Evolutionary conservation across 2,113 vertebrate genomes (phyloP), one percentile per base, ranked within the genome.

Genomic region (Desmodus rotundus): DNA sequence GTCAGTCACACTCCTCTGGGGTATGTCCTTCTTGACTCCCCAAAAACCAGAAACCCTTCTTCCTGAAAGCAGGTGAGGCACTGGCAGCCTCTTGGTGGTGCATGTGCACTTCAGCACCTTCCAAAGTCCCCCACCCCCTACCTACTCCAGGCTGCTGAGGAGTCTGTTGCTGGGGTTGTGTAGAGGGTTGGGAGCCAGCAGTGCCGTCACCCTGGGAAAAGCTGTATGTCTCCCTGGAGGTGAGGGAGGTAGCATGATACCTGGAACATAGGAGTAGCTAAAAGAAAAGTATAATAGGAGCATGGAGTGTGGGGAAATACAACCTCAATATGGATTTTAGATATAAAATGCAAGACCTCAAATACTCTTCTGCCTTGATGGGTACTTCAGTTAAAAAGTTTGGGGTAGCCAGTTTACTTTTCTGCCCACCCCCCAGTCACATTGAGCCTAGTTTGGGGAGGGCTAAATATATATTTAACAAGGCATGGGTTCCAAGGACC

Each of bases 21-120:
- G 41, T 38, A 73, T 96, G 3, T 84, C 15, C 22, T 85, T 94
- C 95, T 90, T 15, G 67, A 65, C 84, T 85, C 88, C 41, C 72
- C 38, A 81, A 82, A 87, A n/a, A 33, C 52, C 90, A 38, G 86
- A 81, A 96, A 58, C 58, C 87, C 81, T 92, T 96, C 96, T 97
- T 97, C 65, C 88, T 82, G 86, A 95, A 72, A 89, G 96, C 97
- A 98, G 97, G 97, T 98, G 96, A 97, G 92, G 36, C 1, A 0
- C 74, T 70, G 92, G 67, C 93, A 91, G 90, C 93, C 73, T 89
- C 77, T 94, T 17, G 84, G 33, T 0, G 14, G 16, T 4, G 28
- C 81, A 56, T 83, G 1, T 91, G 85, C 92, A 4, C 97, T 97
- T 95, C 85, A 26, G 83, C 17, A 47, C 82, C 96, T 81, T 1